A percentile compares a stretch with the other conserved stretches of the same genome.
These are phyloP conservation scores for Podotricha telesiphe DNA, from an alignment of 2,888 invertebrate genomes.

Conservation along the genomic window DNA sequence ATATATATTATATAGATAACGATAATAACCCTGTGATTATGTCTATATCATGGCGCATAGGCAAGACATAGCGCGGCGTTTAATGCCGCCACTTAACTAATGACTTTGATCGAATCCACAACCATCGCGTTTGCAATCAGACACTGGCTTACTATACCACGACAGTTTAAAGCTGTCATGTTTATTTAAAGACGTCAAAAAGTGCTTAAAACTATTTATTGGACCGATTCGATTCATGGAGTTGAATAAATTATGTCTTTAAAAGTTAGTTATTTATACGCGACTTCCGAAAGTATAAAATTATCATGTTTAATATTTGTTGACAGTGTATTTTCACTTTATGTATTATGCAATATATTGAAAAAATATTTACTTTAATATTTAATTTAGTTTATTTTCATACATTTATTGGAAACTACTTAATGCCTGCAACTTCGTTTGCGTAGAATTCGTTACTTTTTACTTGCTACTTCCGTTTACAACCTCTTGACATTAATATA, in stretches of 20 bases:
- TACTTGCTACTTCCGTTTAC: too few species aligned
- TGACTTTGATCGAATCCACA: background rate
- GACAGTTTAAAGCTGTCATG: too few species aligned
- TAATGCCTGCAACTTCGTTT: too few species aligned
- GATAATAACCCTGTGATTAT: too few species aligned
- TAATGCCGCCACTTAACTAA: too few species aligned
- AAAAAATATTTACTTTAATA: too few species aligned
- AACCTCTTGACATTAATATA: too few species aligned
- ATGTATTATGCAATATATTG: background rate
- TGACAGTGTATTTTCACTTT: background rate
- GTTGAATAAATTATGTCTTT: background rate
- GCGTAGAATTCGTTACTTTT: too few species aligned
- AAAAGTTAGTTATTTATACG: background rate
- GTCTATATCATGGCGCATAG: too few species aligned
- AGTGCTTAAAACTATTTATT: background rate
- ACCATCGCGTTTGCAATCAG: background rate
- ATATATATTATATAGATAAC: too few species aligned
- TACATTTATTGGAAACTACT: too few species aligned
- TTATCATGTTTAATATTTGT: background rate
- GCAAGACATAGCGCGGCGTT: too few species aligned
- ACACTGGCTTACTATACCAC: background rate
- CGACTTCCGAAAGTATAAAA: background rate
- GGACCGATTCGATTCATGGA: background rate
- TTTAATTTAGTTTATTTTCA: background rate
- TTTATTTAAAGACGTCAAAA: background rate